Conservation (phyloP, 2,113 vertebrate species). For the Eira barbara region DNA sequence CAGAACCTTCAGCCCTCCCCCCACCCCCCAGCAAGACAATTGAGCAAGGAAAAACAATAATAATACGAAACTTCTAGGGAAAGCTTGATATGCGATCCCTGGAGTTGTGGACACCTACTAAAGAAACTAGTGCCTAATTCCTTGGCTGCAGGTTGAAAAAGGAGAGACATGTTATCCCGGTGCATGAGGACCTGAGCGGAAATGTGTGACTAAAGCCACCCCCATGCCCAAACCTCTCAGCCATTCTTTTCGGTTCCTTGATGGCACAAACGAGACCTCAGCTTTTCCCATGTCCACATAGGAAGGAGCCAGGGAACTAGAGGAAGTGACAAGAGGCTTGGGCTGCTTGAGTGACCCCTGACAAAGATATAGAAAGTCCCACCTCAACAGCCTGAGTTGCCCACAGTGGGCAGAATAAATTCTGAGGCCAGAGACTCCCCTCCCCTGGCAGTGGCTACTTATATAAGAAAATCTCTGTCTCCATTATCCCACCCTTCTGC, state of each 20-base stretch:
- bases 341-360: rapidly evolving
- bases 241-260: background rate
- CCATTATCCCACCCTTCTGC: rapidly evolving
- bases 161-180: background rate
- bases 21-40: rapidly evolving
- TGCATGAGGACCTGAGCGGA: background rate
- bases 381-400: background rate
- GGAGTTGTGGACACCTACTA: background rate
- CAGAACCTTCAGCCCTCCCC: rapidly evolving
- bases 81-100: background rate
- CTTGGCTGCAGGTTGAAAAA: background rate
- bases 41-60: background rate
- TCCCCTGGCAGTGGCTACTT: background rate
- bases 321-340: rapidly evolving
- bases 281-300: background rate
- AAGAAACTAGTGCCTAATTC: background rate
- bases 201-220: background rate
- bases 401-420: background rate
- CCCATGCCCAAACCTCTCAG: too few relatives aligned
- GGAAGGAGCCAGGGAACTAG: background rate
- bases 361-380: background rate
- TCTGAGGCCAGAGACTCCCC: rapidly evolving
- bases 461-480: background rate
- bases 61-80: background rate
- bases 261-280: background rate